Base-by-base conservation (phyloP, 2,113 vertebrate genomes). In the Microtus pennsylvanicus region DNA sequence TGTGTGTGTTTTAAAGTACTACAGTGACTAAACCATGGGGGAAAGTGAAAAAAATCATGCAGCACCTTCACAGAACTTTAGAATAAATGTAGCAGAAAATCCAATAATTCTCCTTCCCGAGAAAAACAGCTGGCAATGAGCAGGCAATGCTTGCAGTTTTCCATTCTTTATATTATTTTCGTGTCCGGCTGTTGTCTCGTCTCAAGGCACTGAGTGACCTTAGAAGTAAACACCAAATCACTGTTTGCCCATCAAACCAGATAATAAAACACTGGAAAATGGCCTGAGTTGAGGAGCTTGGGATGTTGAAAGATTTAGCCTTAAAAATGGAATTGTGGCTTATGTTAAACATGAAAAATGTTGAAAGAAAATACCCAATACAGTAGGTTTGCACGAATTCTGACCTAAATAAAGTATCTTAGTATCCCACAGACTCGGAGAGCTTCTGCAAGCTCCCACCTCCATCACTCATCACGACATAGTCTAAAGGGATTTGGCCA, bases 381-480 rank as follows among this genome's bases (percentile, higher is more conserved):
- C 38, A 1, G 16, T 65, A 95, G 55, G 35, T 93, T 63, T 94
- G 80, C 70, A 93, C 76, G 90, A 69, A 96, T 94, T 92, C 52
- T 70, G 67, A 94, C 50, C 52, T 93, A 83, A 93, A 94, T 50
- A 91, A 91, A 91, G 81, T 69, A 80, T 61, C 77, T 50, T 7
- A 47, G 85, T 61, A n/a, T 92, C 94, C 93, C 87, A 42, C 45
- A 78, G 88, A 74, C 35, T 67, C 87, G 61, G 47, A 21, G 76
- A n/a, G 90, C 87, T 89, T 77, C 93, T 67, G 5, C 3, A 70
- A 16, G 42, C 38, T 35, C 82, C 67, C 8, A 19, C 33, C 42
- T 6, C 30, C 93, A 92, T 97, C 77, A 58, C 19, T 96, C 90
- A 96, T 38, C 9, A 88, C 94, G 96, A 90, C 85, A 93, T 6